phyloP scores from a whole-genome alignment of 2,888 invertebrate genomes.

The Sceliomorpha sp. region DNA sequence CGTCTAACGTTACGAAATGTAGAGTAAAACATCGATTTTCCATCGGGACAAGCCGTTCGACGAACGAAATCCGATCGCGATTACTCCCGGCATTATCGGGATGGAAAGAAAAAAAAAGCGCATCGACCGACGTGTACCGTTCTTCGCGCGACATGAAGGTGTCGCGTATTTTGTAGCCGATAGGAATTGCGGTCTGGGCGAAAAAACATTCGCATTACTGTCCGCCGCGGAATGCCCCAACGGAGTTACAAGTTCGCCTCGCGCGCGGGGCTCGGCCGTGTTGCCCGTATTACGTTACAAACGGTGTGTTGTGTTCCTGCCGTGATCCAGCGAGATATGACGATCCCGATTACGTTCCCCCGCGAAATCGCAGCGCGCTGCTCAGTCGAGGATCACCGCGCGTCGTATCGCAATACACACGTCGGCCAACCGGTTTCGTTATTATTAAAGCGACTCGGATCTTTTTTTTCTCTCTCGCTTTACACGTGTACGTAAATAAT shows the following conservation, averaged over 20 bases:
- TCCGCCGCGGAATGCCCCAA: constrained; percentile 41
- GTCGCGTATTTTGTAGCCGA: constrained; percentile 50
- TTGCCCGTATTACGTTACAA: constrained; percentile 49
- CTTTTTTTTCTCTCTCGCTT: constrained; percentile 21
- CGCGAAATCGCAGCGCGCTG: constrained; percentile 43
- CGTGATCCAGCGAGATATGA: constrained; percentile 23
- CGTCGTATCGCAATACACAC: constrained; percentile 25
- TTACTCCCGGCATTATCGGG: background rate
- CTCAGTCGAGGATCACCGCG: constrained; percentile 23
- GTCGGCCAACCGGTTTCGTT: constrained; percentile 36
- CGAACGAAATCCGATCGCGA: constrained; percentile 1
- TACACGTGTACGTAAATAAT: constrained; percentile 30
- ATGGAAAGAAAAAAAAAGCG: constrained; percentile 13
- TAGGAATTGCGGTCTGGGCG: constrained; percentile 38
- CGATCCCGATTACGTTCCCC: constrained; percentile 43
- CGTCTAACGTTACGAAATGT: too few relatives aligned
- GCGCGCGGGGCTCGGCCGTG: constrained; percentile 22
- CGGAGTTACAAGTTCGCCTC: constrained; percentile 43
- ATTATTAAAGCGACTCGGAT: constrained; percentile 30
- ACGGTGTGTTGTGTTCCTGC: constrained; percentile 19
- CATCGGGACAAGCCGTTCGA: too few relatives aligned
- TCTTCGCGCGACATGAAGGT: constrained; percentile 41
- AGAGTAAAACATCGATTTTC: too few relatives aligned
- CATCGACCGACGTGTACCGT: constrained; percentile 41
- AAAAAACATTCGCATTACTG: constrained; percentile 44